A percentile compares a stretch with the other conserved stretches of the same genome.
Evolutionary conservation across 2,888 invertebrate species (phyloP).

Genomic region (Neocrepidodera transversa): DNA sequence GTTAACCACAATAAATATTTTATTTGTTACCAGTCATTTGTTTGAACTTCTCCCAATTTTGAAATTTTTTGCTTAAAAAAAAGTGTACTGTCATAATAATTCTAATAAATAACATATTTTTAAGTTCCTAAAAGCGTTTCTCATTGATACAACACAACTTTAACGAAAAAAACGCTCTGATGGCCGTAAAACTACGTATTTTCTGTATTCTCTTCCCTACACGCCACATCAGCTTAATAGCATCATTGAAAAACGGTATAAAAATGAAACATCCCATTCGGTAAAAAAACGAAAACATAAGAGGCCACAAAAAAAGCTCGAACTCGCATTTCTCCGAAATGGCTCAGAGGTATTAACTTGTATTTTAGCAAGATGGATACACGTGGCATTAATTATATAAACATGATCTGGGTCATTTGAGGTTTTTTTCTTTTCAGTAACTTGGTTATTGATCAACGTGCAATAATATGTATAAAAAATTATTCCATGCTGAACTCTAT

Average conservation of each 20-base stretch:
- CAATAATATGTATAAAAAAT: too few relatives aligned
- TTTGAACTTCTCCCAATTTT: too few relatives aligned
- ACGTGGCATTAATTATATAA: too few relatives aligned
- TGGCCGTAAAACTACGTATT: slow-evolving; percentile 13
- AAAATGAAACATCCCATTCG: slow-evolving; percentile 13
- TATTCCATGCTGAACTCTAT: too few relatives aligned
- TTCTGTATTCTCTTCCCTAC: neutral
- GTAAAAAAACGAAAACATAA: slow-evolving; percentile 8
- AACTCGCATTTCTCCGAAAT: neutral
- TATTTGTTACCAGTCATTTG: too few relatives aligned
- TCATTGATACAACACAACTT: neutral
- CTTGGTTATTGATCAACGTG: too few relatives aligned
- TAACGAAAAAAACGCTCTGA: neutral
- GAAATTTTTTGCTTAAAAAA: too few relatives aligned
- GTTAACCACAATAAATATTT: too few relatives aligned
- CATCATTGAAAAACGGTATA: slow-evolving; percentile 13
- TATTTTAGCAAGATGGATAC: too few relatives aligned
- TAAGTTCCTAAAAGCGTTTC: neutral
- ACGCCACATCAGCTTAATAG: slow-evolving; percentile 17
- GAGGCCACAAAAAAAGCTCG: slow-evolving; percentile 3
- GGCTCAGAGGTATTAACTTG: neutral
- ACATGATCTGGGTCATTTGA: too few relatives aligned
- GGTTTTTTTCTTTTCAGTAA: too few relatives aligned
- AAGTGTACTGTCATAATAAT: too few relatives aligned
- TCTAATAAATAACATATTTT: neutral